phyloP scores from a whole-genome alignment of 2,888 invertebrate genomes.

The Pandemis corylana region DNA sequence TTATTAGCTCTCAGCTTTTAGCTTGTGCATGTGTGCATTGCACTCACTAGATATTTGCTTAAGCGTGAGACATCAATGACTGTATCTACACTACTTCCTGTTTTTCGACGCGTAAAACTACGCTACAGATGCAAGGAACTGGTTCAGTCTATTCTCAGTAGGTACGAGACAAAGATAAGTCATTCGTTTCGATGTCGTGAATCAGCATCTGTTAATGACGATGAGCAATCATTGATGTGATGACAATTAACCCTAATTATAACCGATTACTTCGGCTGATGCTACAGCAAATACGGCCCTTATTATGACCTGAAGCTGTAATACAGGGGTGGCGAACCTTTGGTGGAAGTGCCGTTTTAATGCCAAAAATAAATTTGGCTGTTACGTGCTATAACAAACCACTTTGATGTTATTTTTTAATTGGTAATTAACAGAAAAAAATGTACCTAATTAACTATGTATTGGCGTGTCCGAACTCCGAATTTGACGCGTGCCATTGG shows the following conservation, averaged over 20 bases:
- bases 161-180: neutral
- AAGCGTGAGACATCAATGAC: neutral
- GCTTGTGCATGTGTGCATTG: neutral
- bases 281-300: neutral
- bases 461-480: too few relatives aligned
- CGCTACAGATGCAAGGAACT: neutral
- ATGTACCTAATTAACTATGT: too few relatives aligned
- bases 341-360: too few relatives aligned
- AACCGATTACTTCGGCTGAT: neutral
- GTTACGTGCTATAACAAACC: too few relatives aligned
- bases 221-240: conserved; percentile 31
- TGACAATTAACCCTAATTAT: conserved; percentile 25
- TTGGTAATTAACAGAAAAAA: too few relatives aligned
- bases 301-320: neutral
- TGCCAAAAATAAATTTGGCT: too few relatives aligned
- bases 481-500: too few relatives aligned
- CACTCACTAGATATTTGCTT: neutral
- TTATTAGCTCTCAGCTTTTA: too few relatives aligned
- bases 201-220: conserved; percentile 19
- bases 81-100: neutral
- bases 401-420: too few relatives aligned
- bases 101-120: neutral
- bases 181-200: conserved; percentile 12
- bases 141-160: neutral
- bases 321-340: too few relatives aligned